A percentile compares a stretch with the other conserved stretches of the same genome.
Evolutionary conservation across 2,113 vertebrate species (phyloP).

Genomic region (Burhinus bistriatus): DNA sequence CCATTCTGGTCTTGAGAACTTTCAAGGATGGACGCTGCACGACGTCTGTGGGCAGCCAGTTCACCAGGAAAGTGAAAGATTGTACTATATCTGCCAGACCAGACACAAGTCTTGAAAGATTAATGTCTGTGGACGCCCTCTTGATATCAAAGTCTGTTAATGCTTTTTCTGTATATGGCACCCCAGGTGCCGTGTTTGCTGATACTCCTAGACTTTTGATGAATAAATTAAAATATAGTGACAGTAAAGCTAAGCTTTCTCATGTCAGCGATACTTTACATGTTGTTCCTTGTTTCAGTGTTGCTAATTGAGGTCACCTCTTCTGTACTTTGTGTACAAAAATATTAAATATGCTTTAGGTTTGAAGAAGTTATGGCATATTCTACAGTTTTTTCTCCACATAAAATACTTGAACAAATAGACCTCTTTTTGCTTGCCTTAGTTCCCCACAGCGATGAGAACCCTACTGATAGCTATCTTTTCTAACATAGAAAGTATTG

Average conservation of each 20-base stretch:
- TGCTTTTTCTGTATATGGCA: neutral
- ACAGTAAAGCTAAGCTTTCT: neutral
- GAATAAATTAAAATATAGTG: neutral
- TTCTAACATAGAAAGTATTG: neutral
- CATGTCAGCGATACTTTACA: neutral
- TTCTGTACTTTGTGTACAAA: neutral
- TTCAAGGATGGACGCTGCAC: neutral
- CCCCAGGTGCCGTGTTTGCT: neutral
- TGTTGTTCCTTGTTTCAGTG: neutral
- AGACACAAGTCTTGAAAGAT: neutral
- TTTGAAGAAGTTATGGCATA: neutral
- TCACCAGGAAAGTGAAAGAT: neutral
- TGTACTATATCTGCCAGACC: neutral
- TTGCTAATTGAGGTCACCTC: neutral
- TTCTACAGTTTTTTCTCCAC: neutral
- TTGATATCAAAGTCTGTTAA: neutral
- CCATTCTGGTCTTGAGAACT: neutral
- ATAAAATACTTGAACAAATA: neutral
- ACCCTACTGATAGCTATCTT: neutral
- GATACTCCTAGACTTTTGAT: neutral
- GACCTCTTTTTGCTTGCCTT: neutral
- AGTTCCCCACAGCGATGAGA: neutral
- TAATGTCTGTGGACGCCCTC: neutral
- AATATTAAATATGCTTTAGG: neutral
- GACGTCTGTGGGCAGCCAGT: neutral